A percentile compares a stretch with the other conserved stretches of the same genome.
phyloP scores from a whole-genome alignment of 1,140 invertebrate species.

The Samia ricini region DNA sequence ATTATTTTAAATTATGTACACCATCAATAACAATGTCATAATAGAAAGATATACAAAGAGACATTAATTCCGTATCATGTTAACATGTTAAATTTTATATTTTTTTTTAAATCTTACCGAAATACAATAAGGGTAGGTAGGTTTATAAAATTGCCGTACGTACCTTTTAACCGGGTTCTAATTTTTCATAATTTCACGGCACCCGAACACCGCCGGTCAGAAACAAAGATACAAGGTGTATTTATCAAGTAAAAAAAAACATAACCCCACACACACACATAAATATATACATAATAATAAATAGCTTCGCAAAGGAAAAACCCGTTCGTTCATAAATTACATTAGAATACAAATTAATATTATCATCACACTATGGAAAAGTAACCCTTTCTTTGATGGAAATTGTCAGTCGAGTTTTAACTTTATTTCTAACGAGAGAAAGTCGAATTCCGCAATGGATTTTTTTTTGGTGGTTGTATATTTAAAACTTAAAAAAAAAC shows the following conservation, averaged over 20 bases:
- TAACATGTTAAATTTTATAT: no score
- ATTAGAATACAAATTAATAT: slow-evolving; percentile 72
- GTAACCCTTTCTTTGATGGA: background rate
- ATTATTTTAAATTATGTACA: no score
- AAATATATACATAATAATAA: background rate
- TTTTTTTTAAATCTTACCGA: slow-evolving; percentile 16
- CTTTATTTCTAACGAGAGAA: background rate
- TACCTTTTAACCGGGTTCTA: slow-evolving; percentile 10
- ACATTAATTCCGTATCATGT: no score
- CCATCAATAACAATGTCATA: no score
- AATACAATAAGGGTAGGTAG: slow-evolving; percentile 15
- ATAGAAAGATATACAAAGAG: no score
- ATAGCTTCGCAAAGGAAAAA: slow-evolving; percentile 35
- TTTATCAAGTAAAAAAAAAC: slow-evolving; percentile 41
- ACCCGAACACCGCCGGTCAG: slow-evolving; percentile 26
- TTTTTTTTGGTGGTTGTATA: no score
- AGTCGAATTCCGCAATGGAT: background rate
- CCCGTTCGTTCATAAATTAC: slow-evolving; percentile 60
- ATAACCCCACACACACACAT: slow-evolving; percentile 13
- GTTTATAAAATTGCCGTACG: no score
- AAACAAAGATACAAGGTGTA: slow-evolving; percentile 36
- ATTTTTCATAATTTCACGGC: slow-evolving; percentile 59
- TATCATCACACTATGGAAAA: slow-evolving; percentile 35
- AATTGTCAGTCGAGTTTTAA: background rate
- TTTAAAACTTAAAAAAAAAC: slow-evolving; percentile 8